Conservation (phyloP, 2,888 invertebrate species). For the Alitta virens region DNA sequence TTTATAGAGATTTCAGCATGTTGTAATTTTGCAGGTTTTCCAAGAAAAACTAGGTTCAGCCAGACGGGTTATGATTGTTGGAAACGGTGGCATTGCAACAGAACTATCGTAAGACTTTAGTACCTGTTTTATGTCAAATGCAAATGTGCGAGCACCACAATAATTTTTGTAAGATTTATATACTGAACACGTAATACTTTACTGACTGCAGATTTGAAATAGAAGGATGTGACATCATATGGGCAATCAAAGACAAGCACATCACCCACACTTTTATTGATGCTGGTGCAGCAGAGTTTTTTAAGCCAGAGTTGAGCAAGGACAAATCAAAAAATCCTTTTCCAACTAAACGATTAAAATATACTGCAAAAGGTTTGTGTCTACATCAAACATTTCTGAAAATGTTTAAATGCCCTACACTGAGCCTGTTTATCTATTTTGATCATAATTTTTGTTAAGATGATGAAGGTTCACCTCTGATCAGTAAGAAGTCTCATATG, state of each 20-base stretch:
- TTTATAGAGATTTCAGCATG: background rate
- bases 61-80: conserved; percentile 77
- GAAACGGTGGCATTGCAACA: conserved; percentile 98
- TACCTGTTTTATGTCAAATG: no score
- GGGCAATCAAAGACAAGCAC: conserved; percentile 90
- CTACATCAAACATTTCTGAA: no score
- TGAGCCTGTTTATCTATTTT: no score
- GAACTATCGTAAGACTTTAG: conserved; percentile 71
- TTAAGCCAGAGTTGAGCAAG: conserved; percentile 61
- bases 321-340: conserved; percentile 31
- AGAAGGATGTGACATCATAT: conserved; percentile 78
- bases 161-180: no score
- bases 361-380: conserved; percentile 28
- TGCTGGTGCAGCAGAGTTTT: conserved; percentile 92
- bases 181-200: no score
- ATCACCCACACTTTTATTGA: conserved; percentile 94
- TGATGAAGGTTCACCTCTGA: background rate
- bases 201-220: conserved; percentile 69
- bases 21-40: conserved; percentile 22
- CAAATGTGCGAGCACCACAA: no score
- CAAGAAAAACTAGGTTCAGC: conserved; percentile 66
- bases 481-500: no score
- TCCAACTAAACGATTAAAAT: conserved; percentile 48
- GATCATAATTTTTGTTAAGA: background rate
- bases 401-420: no score